phyloP scores from a whole-genome alignment of 1,140 invertebrate genomes.

The Euura saliciscinereae region DNA sequence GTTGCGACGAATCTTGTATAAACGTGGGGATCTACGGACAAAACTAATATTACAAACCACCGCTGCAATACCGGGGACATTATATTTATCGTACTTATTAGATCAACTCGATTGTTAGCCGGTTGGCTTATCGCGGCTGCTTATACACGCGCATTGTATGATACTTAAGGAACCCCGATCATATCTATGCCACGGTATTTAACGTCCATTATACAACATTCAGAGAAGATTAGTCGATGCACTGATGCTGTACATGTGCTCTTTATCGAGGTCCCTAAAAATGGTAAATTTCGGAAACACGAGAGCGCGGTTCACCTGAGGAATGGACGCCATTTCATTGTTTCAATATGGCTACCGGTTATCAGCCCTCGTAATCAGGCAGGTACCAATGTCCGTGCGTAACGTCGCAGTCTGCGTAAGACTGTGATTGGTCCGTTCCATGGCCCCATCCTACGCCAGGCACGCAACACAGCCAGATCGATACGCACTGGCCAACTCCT shows the following conservation, averaged over 20 bases:
- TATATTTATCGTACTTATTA: not conserved
- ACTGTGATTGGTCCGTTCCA: constrained; percentile 56
- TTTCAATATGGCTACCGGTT: constrained; percentile 40
- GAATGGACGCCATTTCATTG: constrained; percentile 43
- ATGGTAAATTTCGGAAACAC: too few relatives aligned
- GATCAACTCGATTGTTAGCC: not conserved
- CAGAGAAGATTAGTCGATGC: too few relatives aligned
- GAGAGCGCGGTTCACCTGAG: too few relatives aligned
- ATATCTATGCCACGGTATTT: not conserved
- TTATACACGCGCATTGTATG: not conserved
- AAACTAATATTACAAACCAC: not conserved
- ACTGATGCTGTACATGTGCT: too few relatives aligned
- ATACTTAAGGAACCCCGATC: not conserved
- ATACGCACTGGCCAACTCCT: constrained; percentile 52
- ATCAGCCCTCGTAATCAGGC: constrained; percentile 42
- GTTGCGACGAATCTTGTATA: not conserved
- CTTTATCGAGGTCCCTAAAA: too few relatives aligned
- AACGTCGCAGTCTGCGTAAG: constrained; percentile 30
- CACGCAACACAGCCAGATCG: constrained; percentile 57
- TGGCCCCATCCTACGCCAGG: constrained; percentile 55
- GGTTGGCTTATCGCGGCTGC: not conserved
- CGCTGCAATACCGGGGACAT: too few relatives aligned
- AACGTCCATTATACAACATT: too few relatives aligned
- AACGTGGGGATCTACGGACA: not conserved
- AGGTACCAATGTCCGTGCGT: constrained; percentile 26